Evolutionary conservation across 2,797 vertebrate genomes (phyloP), one percentile per base, ranked within the genome.

Genomic region (Mus minutoides): DNA sequence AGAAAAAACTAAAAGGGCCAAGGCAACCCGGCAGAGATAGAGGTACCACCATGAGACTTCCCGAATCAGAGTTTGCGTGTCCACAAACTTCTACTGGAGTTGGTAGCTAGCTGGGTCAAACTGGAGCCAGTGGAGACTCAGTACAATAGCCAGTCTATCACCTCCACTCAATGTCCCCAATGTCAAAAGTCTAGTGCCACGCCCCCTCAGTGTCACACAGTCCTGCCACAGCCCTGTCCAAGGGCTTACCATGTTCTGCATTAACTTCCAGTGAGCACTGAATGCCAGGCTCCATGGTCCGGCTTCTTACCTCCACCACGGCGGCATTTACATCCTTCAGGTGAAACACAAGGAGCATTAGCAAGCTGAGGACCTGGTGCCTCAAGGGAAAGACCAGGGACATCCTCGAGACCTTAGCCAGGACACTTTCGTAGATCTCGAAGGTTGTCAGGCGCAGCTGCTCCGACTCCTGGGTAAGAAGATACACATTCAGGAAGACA

Each of bases 291-390:
- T 24, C 73, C 29, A 1, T 1, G 2, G 49, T 37, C 71, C 10
- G 1, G 73, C 60, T 56, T 22, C 97, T 96, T 80, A 98, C 98
- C 97, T 97, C 73, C 31, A 13, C 90, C 90, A 98, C 92, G 0
- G 0, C 1, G 5, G 0, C 0, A 0, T 78, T 88, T 54, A 14
- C 0, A 0, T 98, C 97, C 0, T 80, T 34, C 86, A 97, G 64
- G 95, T 98, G 97, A 2, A 95, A 24, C 29, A 96, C 34, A 0
- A 97, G 84, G 0, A 40, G 60, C 7, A 97, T 3, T 0, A 97
- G 10, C 79, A 93, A 9, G 64, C 21, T 71, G 71, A 94, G 83
- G 29, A 97, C 52, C 62, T 94, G 80, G 83, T 95, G 40, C 83
- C 31, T 94, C 94, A 98, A 54, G 26, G 14, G 88, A 37, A 84